Evolutionary conservation across 2,797 vertebrate species (phyloP), one percentile per base, ranked within the genome.

Genomic region (Numenius phaeopus): DNA sequence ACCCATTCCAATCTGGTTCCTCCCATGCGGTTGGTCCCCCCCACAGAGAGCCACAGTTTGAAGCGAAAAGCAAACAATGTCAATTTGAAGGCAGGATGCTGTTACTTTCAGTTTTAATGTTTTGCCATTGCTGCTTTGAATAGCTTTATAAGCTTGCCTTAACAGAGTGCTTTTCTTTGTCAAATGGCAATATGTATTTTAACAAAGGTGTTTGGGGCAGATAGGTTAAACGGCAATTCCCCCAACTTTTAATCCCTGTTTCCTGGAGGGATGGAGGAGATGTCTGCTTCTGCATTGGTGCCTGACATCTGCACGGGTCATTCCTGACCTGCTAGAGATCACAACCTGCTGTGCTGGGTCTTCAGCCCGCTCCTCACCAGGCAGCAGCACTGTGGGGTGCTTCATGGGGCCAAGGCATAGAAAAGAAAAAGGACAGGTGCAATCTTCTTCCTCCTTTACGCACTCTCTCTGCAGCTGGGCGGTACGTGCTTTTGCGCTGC

Each of bases 91-190:
- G 40, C 57, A 90, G 47, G 19, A 32, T 17, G 32, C 14, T 78
- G 72, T 83, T 96, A 85, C 79, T 91, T 97, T 96, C 87, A 70
- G 72, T 88, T 95, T 89, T 76, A 47, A 61, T n/a, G 8, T 70
- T 93, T 83, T 89, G 47, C 42, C 54, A 39, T 42, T 67, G 32
- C 59, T 89, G 11, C n/a, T 87, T 62, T 79, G 50, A 84, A 55
- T 20, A 70, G 30, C 20, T 83, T 86, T 86, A 58, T 58, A 81
- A 91, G 23, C 20, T 72, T 70, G 20, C 18, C 34, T 65, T 65
- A 75, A 64, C 6, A 21, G 42, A 64, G 21, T 23, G 22, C 16
- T 64, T 79, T 78, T 50, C 47, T 49, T 64, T 10, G 9, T 62
- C 54, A 76, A 37, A 46, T 7, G 10, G 3, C 9, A 49, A 18